Conservation (phyloP, 2,888 invertebrate species). For the Adela reaumurella region DNA sequence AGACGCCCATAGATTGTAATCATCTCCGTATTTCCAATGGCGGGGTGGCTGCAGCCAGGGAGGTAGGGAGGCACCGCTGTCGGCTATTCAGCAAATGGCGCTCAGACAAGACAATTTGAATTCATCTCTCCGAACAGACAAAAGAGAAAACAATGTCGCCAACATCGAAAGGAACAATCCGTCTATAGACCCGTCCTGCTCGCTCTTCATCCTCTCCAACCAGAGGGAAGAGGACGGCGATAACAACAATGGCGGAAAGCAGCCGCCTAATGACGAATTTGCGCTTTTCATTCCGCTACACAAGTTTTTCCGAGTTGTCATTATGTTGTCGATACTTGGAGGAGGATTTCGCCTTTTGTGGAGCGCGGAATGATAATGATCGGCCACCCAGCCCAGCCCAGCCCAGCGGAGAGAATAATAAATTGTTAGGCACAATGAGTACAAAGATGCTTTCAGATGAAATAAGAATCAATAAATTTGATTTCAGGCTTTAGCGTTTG, state of each 20-base stretch:
- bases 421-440: conserved; percentile 1
- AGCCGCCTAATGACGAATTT: conserved; percentile 56
- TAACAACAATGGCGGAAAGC: conserved; percentile 49
- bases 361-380: conserved; percentile 35
- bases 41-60: not conserved
- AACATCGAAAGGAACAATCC: conserved; percentile 58
- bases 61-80: conserved; percentile 19
- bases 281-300: conserved; percentile 58
- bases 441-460: not conserved
- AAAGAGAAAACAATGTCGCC: conserved; percentile 57
- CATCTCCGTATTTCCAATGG: not conserved
- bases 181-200: conserved; percentile 37
- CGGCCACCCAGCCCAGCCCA: no score
- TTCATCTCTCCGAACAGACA: conserved; percentile 41
- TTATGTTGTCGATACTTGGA: conserved; percentile 51
- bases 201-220: conserved; percentile 16
- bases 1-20: not conserved
- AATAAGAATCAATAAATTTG: not conserved
- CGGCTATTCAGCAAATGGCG: conserved; percentile 36
- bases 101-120: conserved; percentile 53
- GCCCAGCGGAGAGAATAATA: conserved; percentile 28
- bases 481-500: not conserved
- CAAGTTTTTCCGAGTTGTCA: conserved; percentile 55
- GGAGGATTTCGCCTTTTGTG: conserved; percentile 31
- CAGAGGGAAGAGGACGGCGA: conserved; percentile 23